phyloP scores from a whole-genome alignment of 2,113 vertebrate genomes.

The Myrmophylax atrothorax region DNA sequence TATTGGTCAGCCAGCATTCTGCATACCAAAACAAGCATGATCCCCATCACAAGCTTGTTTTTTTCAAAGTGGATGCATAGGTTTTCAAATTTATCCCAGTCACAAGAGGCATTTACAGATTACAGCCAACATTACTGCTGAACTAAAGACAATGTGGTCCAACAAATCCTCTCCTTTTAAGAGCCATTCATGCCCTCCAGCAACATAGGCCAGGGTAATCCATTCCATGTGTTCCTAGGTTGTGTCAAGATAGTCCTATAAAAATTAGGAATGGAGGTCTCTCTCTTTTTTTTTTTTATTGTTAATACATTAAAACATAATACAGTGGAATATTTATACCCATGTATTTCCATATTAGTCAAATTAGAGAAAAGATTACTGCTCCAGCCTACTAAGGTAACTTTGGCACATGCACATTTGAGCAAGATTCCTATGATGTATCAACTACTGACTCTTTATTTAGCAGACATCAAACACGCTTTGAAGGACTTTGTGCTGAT shows the following conservation, averaged over 20 bases:
- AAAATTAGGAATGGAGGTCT: not conserved
- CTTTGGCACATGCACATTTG: not conserved
- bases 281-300: not conserved
- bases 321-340: not conserved
- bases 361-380: not conserved
- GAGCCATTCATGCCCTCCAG: not conserved
- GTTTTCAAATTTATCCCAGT: not conserved
- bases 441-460: not conserved
- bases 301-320: not conserved
- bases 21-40: not conserved
- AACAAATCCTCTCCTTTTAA: not conserved
- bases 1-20: not conserved
- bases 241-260: not conserved
- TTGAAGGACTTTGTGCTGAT: not conserved
- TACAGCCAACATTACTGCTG: not conserved
- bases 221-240: not conserved
- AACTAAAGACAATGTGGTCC: not conserved
- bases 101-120: not conserved
- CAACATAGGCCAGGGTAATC: not conserved
- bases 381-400: accelerated
- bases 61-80: not conserved
- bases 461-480: not conserved
- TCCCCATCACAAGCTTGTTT: not conserved
- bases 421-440: not conserved
- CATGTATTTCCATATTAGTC: not conserved